Conservation (phyloP, 2,888 invertebrate genomes). For the Eretmocerus hayati region DNA sequence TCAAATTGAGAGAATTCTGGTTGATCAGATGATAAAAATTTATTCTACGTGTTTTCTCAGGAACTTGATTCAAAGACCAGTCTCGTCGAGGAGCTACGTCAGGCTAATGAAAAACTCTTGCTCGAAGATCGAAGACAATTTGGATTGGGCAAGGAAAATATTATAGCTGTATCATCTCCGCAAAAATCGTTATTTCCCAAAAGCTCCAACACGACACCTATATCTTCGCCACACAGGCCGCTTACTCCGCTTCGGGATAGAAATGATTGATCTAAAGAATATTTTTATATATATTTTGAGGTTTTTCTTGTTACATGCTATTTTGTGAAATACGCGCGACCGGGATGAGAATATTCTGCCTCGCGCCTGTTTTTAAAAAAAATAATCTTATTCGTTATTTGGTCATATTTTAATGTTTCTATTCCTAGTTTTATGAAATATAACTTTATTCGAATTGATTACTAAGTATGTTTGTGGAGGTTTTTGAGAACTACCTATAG, state of each 20-base stretch:
- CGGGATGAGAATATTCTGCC: background rate
- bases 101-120: slow-evolving; percentile 14
- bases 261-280: slow-evolving; percentile 17
- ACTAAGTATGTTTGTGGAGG: no score
- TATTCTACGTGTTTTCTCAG: slow-evolving; percentile 14
- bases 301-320: background rate
- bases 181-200: slow-evolving; percentile 18
- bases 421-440: no score
- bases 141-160: slow-evolving; percentile 19
- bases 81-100: slow-evolving; percentile 15
- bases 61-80: slow-evolving; percentile 16
- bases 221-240: slow-evolving; percentile 19
- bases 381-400: no score
- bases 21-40: no score
- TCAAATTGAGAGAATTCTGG: no score
- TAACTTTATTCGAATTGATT: no score
- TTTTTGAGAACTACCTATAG: no score
- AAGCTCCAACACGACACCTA: slow-evolving; percentile 17
- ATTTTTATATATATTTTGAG: slow-evolving; percentile 5
- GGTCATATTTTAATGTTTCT: no score
- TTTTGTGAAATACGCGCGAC: slow-evolving; percentile 1
- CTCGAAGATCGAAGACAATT: slow-evolving; percentile 10
- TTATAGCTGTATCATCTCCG: slow-evolving; percentile 10
- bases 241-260: slow-evolving; percentile 21
- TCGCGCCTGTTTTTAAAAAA: no score